Evolutionary conservation across 2,113 vertebrate genomes (phyloP), one percentile per base, ranked within the genome.

Genomic region (Numenius arquata): DNA sequence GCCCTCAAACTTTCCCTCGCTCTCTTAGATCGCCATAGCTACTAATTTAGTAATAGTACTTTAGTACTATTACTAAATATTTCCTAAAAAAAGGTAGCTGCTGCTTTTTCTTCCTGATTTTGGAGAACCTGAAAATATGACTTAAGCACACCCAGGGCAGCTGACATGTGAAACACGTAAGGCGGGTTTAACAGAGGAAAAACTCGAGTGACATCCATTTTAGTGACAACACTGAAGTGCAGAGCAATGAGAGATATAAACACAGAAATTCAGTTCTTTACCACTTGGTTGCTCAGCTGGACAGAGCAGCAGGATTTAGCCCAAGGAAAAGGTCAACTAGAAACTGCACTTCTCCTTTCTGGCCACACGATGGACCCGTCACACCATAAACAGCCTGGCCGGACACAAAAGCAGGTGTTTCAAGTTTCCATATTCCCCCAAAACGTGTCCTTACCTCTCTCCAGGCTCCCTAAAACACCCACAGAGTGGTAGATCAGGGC

Each of bases 321-420:
- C 29, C 30, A 12, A n/a, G 65, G 15, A 18, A 45, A 75, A 75
- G 25, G 77, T 78, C 56, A 41, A 15, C 4, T 5, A 70, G 36
- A 41, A 79, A 8, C 12, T 96, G 89, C 81, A 97, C 25, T 97
- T 96, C 89, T 78, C 18, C 56, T 2, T 62, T 84, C 26, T 62
- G 93, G 71, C 97, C 97, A 95, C 97, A 94, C 34, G 96, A 80
- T 92, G 97, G 95, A 66, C 87, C 73, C 78, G 82, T 83, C 82
- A 32, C 83, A 84, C 94, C 94, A n/a, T 6, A 2, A 66, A 61
- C 36, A 65, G 43, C 43, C 52, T 14, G 59, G 32, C 41, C 5
- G 3, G 38, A 12, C 72, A 18, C 30, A 41, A 53, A 45, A 45
- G 77, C 32, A 15, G 30, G 30, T 38, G 26, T 47, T 38, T 29